Base-by-base conservation (phyloP, 1,140 invertebrate species). In the Meloidogyne exigua region DNA sequence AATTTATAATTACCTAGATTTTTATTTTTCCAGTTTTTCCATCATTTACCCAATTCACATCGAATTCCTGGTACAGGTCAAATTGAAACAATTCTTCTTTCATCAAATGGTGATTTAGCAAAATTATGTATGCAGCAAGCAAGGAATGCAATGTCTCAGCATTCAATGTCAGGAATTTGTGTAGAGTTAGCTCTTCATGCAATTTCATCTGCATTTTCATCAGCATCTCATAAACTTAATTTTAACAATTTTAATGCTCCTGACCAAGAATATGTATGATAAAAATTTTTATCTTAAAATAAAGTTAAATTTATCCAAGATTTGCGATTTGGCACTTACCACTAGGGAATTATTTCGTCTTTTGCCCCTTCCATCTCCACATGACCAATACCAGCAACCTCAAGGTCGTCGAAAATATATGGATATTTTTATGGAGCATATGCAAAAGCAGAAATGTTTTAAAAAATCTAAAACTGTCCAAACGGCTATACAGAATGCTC, bases 371-470 rank as follows among this genome's bases (percentile, higher is more conserved):
- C 39, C 62, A 18, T 28, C 26, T 32, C 72, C n/a, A 2, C 69
- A 44, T 25, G 44, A 44, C 15, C 69, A 71, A 36, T 26, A 68
- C 15, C 72, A 72, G 12, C 71, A 73, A 15, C 26, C 62, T 21
- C 42, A 73, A 15, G 23, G 57, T 10, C 62, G 57, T 9, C n/a
- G 72, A 57, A 73, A 73, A 32, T 73, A 73, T 36, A 73, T 73
- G 72, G 72, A 73, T 39, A 32, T 62, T 23, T 64, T 73, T 25
- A 28, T 73, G 72, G 72, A 73, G 28, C 72, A 73, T 32, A n/a
- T 73, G 57, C 72, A 73, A 23, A 65, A 73, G n/a, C 72, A 73
- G n/a, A 73, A 73, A 36, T 62, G 57, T 23, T 73, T 73, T 36
- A 73, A 32, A 32, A 72, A 65, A 9, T 36, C n/a, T 15, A 73